Evolutionary conservation across 1,140 invertebrate genomes (phyloP).

Genomic region (Saccostrea cuccullata): DNA sequence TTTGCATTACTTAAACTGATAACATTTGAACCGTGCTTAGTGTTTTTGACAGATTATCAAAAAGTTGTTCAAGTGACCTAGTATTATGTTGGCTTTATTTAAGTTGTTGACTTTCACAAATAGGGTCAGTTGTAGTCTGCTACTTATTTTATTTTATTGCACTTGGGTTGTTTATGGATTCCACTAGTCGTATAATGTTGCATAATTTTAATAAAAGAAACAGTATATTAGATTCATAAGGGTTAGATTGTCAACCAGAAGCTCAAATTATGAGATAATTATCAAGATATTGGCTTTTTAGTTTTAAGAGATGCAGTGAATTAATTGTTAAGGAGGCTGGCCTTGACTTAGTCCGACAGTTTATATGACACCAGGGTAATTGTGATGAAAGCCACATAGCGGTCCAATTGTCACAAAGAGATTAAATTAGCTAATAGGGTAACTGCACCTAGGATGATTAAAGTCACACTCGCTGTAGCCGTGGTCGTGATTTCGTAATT

Average conservation of each 20-base stretch:
- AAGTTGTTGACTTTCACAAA: neutral
- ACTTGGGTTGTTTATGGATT: neutral
- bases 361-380: neutral
- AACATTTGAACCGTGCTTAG: no score
- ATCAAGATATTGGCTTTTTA: slow-evolving; percentile 14
- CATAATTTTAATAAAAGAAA: neutral
- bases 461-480: neutral
- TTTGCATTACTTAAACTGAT: no score
- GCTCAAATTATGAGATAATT: neutral
- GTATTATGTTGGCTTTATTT: neutral
- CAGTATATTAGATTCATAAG: neutral
- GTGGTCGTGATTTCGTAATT: neutral
- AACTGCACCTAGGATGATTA: slow-evolving; percentile 4
- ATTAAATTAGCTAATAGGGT: neutral
- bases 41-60: neutral
- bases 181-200: neutral
- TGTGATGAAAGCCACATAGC: neutral
- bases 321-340: neutral
- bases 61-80: neutral
- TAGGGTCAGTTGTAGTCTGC: neutral
- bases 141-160: neutral
- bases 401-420: neutral
- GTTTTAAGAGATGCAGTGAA: neutral
- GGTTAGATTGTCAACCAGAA: slow-evolving; percentile 2
- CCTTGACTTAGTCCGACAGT: neutral